Evolutionary conservation across 2,113 vertebrate species (phyloP), one percentile per base, ranked within the genome.

Genomic region (Myrmecobius fasciatus): DNA sequence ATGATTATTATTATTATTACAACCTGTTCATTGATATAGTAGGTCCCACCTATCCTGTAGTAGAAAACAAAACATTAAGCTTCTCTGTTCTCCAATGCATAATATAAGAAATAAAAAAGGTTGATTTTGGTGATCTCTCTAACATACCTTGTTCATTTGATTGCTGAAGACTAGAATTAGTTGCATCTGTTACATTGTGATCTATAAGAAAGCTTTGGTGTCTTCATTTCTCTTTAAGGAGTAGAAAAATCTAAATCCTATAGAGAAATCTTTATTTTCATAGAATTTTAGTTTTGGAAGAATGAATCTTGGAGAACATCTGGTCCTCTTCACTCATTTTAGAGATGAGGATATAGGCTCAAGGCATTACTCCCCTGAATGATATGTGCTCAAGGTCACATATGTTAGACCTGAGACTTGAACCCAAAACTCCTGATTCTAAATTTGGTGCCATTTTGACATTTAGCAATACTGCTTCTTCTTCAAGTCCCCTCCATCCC

Each of bases 41-140:
- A 92, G 47, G 2, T 53, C 26, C 47, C 46, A 91, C 49, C 24
- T 83, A n/a, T 92, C 75, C 51, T 75, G 12, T 0, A 51, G 17
- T 51, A 1, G 46, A 90, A 93, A 88, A 93, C 47, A 89, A 92
- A 96, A 89, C n/a, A 25, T 56, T 24, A 67, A 92, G 1, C 67
- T 11, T 3, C 49, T 83, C 49, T 93, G 52, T 88, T 24, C n/a
- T 83, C 17, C n/a, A 8, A 4, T 43, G 17, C 31, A 60, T 28
- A 49, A 31, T 53, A 48, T 9, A 28, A 52, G n/a, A 83, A 46
- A 49, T 60, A 52, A 53, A 56, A 49, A 94, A n/a, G 89, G 43
- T 46, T 3, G 43, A n/a, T 46, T 67, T 20, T 22, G 8, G 24
- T 52, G 36, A n/a, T 51, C 53, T 52, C 49, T n/a, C 25, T 3